Evolutionary conservation across 2,888 invertebrate species (phyloP).

Genomic region (Dryadula phaetusa): DNA sequence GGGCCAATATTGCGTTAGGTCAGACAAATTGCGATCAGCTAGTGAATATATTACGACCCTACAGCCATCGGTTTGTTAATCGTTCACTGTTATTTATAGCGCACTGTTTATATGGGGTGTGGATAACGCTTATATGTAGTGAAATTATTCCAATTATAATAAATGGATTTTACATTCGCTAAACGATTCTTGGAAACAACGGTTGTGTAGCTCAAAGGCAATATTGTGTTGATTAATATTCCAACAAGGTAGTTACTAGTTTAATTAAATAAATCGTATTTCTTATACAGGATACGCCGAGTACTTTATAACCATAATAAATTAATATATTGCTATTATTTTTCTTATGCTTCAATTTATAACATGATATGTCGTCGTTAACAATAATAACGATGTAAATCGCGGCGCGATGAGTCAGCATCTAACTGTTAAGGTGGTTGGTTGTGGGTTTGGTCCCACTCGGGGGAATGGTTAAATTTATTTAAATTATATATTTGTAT

Average conservation of each 20-base stretch:
- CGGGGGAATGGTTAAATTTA: too few species aligned
- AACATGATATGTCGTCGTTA: too few species aligned
- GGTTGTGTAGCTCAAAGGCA: background rate
- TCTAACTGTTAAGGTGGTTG: too few species aligned
- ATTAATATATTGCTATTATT: too few species aligned
- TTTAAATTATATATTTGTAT: too few species aligned
- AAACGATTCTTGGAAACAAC: background rate
- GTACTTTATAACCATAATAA: too few species aligned
- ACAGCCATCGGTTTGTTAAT: constrained; percentile 80
- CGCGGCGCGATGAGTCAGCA: too few species aligned
- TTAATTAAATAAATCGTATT: too few species aligned
- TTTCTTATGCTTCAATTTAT: too few species aligned
- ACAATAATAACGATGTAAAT: too few species aligned
- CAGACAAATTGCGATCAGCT: constrained; percentile 82
- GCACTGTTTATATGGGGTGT: constrained; percentile 55
- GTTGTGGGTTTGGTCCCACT: too few species aligned
- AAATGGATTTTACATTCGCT: background rate
- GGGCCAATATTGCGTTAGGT: constrained; percentile 79
- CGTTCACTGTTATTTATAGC: constrained; percentile 79
- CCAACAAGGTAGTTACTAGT: background rate
- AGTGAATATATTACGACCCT: constrained; percentile 81
- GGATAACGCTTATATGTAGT: constrained; percentile 38
- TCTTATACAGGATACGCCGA: too few species aligned
- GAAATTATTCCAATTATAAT: constrained; percentile 14
- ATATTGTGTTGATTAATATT: background rate